phyloP scores from a whole-genome alignment of 1,140 invertebrate species.

The Theocolax elegans region DNA sequence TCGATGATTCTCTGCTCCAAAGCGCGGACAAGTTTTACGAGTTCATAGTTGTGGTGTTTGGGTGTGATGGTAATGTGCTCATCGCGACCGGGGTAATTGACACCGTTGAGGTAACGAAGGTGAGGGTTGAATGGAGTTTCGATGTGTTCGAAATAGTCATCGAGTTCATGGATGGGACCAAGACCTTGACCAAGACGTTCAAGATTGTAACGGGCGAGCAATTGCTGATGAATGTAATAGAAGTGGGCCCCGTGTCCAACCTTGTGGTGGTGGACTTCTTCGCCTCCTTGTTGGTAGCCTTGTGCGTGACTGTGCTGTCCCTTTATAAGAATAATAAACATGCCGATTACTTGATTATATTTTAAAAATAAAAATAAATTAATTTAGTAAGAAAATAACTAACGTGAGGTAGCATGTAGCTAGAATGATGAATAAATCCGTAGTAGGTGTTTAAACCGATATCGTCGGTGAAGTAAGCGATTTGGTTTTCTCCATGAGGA shows the following conservation, averaged over 20 bases:
- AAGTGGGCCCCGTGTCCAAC: constrained; percentile 61
- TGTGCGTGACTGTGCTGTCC: constrained; percentile 56
- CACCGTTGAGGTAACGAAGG: constrained; percentile 72
- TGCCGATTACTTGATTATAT: no score
- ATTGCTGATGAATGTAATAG: constrained; percentile 68
- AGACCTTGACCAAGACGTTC: constrained; percentile 67
- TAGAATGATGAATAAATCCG: constrained; percentile 72
- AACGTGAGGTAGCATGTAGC: constrained; percentile 65
- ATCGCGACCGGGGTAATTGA: constrained; percentile 71
- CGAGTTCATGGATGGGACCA: constrained; percentile 55
- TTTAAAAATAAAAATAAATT: not conserved
- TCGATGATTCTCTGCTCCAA: constrained; percentile 73
- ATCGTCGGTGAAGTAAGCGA: constrained; percentile 82
- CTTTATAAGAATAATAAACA: constrained; percentile 5
- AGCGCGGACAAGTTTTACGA: constrained; percentile 63
- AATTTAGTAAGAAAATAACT: not conserved
- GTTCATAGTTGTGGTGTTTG: constrained; percentile 63
- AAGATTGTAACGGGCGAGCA: constrained; percentile 66
- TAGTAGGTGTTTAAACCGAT: constrained; percentile 77
- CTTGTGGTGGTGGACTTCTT: constrained; percentile 55
- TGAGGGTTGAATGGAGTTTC: constrained; percentile 73
- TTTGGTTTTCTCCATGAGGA: constrained; percentile 65
- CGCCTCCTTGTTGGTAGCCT: constrained; percentile 53
- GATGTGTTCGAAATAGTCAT: constrained; percentile 65
- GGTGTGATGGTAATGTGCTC: constrained; percentile 69